Conservation (phyloP, 2,888 invertebrate species). For the Bruchidius siliquastri region DNA sequence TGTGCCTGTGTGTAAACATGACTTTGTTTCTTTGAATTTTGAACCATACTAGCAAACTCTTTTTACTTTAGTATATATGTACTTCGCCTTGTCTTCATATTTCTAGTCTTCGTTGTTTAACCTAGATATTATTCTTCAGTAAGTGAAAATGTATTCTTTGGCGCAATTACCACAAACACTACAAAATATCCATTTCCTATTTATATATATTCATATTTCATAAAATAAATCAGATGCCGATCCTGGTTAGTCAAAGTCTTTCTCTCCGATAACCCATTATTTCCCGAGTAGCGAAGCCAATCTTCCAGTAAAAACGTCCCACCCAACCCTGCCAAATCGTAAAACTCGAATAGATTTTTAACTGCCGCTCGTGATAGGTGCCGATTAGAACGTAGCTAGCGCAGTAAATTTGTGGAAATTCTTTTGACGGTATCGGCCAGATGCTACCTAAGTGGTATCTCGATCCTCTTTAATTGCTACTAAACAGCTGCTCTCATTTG, state of each 20-base stretch:
- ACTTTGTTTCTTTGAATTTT: no score
- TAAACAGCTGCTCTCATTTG: not conserved
- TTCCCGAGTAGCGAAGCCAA: not conserved
- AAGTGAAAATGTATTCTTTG: no score
- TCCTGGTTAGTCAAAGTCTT: not conserved
- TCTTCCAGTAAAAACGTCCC: not conserved
- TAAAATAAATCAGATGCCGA: not conserved
- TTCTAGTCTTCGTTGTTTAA: no score
- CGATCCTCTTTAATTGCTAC: not conserved
- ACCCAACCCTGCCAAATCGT: not conserved
- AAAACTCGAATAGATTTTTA: not conserved
- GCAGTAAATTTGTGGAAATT: not conserved
- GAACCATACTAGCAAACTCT: no score
- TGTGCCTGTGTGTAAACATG: no score
- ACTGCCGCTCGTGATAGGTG: not conserved
- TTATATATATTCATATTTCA: no score
- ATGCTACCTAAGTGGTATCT: not conserved
- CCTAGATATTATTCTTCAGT: no score
- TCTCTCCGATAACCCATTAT: not conserved
- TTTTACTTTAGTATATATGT: no score
- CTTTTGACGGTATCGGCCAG: not conserved
- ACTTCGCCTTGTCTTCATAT: no score
- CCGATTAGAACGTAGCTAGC: not conserved
- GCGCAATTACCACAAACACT: no score
- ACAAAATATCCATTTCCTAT: no score